Evolutionary conservation across 2,797 vertebrate species (phyloP).

Genomic region (Heterohyrax brucei): DNA sequence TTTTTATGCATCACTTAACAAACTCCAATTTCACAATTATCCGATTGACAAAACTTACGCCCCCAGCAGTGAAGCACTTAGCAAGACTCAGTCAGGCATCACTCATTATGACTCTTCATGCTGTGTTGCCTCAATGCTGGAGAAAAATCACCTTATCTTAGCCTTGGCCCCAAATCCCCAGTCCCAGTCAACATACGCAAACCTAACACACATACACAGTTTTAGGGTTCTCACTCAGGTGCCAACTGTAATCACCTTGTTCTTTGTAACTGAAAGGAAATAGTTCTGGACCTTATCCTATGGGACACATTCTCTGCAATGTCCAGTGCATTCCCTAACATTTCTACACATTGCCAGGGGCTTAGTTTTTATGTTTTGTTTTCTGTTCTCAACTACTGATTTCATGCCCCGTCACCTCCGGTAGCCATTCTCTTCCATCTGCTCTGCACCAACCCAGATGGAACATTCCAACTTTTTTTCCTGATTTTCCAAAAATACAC

Average conservation of each 20-base stretch:
- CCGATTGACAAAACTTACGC: slow-evolving; percentile 17
- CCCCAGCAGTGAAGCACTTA: slow-evolving; percentile 37
- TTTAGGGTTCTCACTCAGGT: not conserved
- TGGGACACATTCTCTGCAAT: not conserved
- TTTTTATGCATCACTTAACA: slow-evolving; percentile 55
- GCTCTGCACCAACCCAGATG: not conserved
- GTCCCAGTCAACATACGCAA: not conserved
- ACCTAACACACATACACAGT: not conserved
- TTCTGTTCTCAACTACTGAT: slow-evolving; percentile 13
- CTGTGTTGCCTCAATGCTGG: not conserved
- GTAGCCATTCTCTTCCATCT: not conserved
- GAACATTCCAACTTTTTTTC: not conserved
- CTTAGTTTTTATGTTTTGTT: slow-evolving; percentile 45
- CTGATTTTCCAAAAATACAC: slow-evolving; percentile 16
- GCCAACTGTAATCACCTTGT: not conserved
- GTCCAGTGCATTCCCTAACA: not conserved
- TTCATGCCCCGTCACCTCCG: not conserved
- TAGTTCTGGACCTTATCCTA: not conserved
- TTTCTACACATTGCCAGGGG: not conserved
- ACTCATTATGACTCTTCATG: not conserved
- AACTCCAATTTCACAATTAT: slow-evolving; percentile 58
- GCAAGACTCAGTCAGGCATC: not conserved
- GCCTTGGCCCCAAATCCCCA: not conserved
- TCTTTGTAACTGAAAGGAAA: slow-evolving; percentile 4
- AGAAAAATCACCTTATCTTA: not conserved